phyloP scores from a whole-genome alignment of 2,113 vertebrate genomes.

The Erythrolamprus reginae region DNA sequence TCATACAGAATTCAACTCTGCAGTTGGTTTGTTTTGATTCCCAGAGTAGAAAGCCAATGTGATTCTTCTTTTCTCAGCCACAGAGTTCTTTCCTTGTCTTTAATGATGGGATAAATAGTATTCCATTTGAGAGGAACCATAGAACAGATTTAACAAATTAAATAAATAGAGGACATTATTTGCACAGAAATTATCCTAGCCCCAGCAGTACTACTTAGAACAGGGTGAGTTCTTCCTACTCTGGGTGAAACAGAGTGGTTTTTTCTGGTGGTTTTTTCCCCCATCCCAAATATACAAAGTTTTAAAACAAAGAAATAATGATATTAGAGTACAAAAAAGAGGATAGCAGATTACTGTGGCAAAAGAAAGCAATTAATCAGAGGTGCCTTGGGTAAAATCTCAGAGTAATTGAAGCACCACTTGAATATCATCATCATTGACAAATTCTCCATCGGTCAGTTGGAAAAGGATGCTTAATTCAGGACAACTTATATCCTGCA shows the following conservation, averaged over 20 bases:
- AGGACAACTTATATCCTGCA: not conserved
- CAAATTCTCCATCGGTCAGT: not conserved
- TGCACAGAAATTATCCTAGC: not conserved
- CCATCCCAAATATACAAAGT: not conserved
- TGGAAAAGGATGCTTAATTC: not conserved
- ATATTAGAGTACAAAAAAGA: not conserved
- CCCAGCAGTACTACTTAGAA: not conserved
- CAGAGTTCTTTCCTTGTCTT: not conserved
- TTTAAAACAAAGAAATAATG: not conserved
- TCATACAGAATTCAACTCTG: not conserved
- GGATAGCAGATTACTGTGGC: not conserved
- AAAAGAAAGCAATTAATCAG: not conserved
- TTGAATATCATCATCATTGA: not conserved
- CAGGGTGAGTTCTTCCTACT: no score
- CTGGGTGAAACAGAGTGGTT: no score
- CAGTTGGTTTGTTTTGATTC: not conserved
- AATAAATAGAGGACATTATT: not conserved
- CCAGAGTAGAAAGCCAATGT: not conserved
- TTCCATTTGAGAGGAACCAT: not conserved
- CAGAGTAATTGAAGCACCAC: not conserved
- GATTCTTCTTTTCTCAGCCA: not conserved
- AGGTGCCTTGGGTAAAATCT: not conserved
- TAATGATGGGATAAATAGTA: not conserved
- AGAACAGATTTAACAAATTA: no score
- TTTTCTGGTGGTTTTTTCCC: not conserved